Percentiles rank a stretch among this genome's conserved stretches.
phyloP scores from a whole-genome alignment of 2,888 invertebrate genomes.

The Diogma glabrata region DNA sequence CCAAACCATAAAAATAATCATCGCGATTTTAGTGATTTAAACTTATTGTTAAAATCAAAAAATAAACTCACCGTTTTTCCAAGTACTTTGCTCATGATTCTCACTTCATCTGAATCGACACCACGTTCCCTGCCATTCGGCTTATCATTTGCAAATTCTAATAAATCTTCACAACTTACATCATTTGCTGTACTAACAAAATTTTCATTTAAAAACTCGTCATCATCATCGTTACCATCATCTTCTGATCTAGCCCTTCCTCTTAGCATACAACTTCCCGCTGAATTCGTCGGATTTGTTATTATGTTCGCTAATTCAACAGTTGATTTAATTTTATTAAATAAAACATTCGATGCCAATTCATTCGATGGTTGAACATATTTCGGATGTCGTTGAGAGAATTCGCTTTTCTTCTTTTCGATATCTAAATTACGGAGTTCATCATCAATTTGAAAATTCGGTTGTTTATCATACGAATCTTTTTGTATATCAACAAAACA shows the following conservation, averaged over 20 bases:
- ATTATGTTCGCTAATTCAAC: conserved; percentile 32
- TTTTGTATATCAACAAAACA: conserved; percentile 29
- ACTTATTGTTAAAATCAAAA: not conserved
- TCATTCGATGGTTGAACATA: conserved; percentile 24
- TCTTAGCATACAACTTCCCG: conserved; percentile 19
- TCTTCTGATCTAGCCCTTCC: not conserved
- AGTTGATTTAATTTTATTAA: conserved; percentile 35
- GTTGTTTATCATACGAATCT: conserved; percentile 32
- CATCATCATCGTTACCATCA: conserved; percentile 19
- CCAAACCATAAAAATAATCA: conserved; percentile 35
- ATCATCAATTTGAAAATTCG: conserved; percentile 30
- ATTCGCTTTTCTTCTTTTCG: conserved; percentile 25
- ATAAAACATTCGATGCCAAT: conserved; percentile 33
- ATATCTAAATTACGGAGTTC: conserved; percentile 31
- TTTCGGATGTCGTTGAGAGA: conserved; percentile 18
- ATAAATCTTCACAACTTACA: conserved; percentile 81
- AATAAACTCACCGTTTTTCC: conserved; percentile 49
- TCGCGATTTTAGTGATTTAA: not conserved
- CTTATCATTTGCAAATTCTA: conserved; percentile 77
- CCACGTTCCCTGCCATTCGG: conserved; percentile 73
- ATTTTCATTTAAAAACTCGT: conserved; percentile 14
- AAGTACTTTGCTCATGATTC: conserved; percentile 82
- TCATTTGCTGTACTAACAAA: conserved; percentile 46
- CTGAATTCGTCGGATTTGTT: conserved; percentile 21
- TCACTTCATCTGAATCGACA: conserved; percentile 81